These are phyloP conservation scores for Zeugodacus cucurbitae DNA, from an alignment of 1,140 invertebrate genomes.

Conservation along the genomic window DNA sequence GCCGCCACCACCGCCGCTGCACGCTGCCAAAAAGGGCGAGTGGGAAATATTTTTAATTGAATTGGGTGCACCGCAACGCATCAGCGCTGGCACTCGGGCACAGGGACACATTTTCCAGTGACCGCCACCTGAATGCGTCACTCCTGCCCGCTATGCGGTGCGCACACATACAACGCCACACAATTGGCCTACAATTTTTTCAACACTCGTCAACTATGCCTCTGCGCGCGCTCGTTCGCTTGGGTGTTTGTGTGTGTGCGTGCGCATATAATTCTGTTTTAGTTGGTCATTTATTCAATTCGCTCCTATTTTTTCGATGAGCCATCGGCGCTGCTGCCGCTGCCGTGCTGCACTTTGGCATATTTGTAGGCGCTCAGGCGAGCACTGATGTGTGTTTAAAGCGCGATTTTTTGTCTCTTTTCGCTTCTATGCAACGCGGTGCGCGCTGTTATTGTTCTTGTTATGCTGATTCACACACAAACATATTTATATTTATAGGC, in stretches of 20 bases:
- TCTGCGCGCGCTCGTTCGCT: no score
- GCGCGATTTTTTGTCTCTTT: conserved; percentile 25
- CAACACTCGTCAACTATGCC: neutral
- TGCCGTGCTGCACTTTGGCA: neutral
- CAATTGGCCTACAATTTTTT: conserved; percentile 36
- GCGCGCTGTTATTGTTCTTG: neutral
- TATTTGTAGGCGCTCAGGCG: conserved; percentile 35
- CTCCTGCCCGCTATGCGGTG: neutral
- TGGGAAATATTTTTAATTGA: conserved; percentile 38
- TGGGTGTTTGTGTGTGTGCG: conserved; percentile 1
- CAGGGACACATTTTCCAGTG: neutral
- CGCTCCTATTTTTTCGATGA: conserved; percentile 26
- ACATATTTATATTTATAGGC: neutral
- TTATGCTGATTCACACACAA: neutral
- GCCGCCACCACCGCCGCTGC: neutral
- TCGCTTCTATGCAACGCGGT: neutral
- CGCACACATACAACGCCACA: neutral
- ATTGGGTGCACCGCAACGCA: conserved; percentile 34
- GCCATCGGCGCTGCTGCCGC: neutral
- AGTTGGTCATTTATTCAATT: conserved; percentile 38
- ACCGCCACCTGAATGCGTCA: neutral
- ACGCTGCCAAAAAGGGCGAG: neutral
- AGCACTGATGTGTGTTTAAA: neutral
- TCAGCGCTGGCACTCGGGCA: neutral
- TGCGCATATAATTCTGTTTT: conserved; percentile 20